Conservation (phyloP, 2,113 vertebrate species). For the Trematocara marginatum region DNA sequence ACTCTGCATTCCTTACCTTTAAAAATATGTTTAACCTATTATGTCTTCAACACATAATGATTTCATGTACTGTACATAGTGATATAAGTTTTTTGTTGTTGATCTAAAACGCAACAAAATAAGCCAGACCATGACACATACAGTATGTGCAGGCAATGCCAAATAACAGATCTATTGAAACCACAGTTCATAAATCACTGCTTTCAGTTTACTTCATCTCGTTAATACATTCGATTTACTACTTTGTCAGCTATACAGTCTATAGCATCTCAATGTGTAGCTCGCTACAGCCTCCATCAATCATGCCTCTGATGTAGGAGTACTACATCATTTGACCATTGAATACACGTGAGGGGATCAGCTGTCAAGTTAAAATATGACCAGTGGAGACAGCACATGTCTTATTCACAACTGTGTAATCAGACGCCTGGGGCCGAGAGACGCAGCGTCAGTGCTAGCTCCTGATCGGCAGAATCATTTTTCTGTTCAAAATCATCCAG, state of each 20-base stretch:
- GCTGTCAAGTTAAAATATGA: slow-evolving; percentile 34
- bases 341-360: slow-evolving; percentile 12
- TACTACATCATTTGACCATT: background rate
- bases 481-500: slow-evolving; percentile 62
- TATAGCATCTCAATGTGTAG: background rate
- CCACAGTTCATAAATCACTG: background rate
- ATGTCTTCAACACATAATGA: background rate
- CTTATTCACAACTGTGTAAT: slow-evolving; percentile 53
- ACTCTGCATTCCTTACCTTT: background rate
- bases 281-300: background rate
- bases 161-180: background rate
- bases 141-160: background rate
- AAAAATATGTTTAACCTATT: background rate
- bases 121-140: background rate
- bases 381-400: background rate
- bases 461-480: slow-evolving; percentile 36
- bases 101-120: background rate
- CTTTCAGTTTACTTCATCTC: background rate
- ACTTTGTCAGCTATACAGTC: background rate
- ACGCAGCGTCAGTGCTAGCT: background rate
- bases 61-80: background rate
- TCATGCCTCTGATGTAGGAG: background rate
- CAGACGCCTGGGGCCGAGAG: slow-evolving; percentile 15
- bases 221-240: background rate
- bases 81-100: background rate